A percentile compares a stretch with the other conserved stretches of the same genome.
phyloP scores from a whole-genome alignment of 1,140 invertebrate species.

The Drosophila sucinea region DNA sequence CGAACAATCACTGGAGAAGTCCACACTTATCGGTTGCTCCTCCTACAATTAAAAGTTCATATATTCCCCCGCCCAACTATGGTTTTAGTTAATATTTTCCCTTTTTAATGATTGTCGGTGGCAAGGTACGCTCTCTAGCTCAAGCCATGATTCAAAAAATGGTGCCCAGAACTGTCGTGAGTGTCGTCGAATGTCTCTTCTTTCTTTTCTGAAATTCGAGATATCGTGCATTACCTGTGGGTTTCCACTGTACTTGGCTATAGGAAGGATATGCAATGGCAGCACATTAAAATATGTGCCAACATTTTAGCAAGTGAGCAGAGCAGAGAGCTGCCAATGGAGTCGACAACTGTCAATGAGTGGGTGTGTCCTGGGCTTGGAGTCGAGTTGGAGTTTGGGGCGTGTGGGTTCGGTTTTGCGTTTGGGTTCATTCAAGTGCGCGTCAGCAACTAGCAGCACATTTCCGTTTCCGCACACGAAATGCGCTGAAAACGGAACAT shows the following conservation, averaged over 20 bases:
- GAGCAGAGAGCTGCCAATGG: constrained; percentile 33
- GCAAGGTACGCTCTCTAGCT: no score
- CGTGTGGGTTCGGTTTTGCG: constrained; percentile 1
- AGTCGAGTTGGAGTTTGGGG: not conserved
- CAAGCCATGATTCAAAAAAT: no score
- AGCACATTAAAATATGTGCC: constrained; percentile 74
- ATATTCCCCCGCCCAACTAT: no score
- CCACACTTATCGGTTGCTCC: no score
- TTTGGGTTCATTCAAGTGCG: constrained; percentile 55
- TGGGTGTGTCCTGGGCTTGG: constrained; percentile 17
- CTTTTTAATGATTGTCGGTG: no score
- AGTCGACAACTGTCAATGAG: constrained; percentile 74
- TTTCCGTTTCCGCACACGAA: constrained; percentile 79
- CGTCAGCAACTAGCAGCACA: constrained; percentile 70
- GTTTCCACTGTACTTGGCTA: constrained; percentile 16
- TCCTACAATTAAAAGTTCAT: no score
- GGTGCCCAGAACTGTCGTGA: no score
- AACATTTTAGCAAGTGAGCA: constrained; percentile 28
- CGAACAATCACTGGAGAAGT: no score
- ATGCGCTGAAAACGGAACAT: constrained; percentile 74
- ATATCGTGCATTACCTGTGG: not conserved
- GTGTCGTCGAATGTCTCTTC: no score
- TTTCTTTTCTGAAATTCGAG: not conserved
- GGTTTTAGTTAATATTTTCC: no score
- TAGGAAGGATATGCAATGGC: constrained; percentile 54